Evolutionary conservation across 2,113 vertebrate genomes (phyloP), one percentile per base, ranked within the genome.

Genomic region (Toxotes chatareus): DNA sequence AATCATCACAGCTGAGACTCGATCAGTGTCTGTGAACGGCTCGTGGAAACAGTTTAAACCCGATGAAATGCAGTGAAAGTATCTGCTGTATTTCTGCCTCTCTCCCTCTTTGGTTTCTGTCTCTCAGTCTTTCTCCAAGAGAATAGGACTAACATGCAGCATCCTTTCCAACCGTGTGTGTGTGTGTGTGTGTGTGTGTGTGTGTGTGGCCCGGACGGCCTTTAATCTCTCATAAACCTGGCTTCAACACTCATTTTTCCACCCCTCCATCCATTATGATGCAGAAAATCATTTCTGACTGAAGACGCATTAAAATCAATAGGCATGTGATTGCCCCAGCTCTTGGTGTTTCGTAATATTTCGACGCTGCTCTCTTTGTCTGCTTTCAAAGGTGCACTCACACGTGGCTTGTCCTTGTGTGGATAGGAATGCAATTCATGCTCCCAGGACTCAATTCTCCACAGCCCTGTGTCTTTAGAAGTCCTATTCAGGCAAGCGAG

Each of bases 281-380:
- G 88, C 79, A 83, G 91, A 91, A 93, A 93, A 93, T 93, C 88
- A 86, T 89, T 88, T 88, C 86, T 92, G 90, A 92, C 87, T 89
- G 83, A 82, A 88, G 88, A 89, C 53, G 64, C 88, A 83, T 87
- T 89, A 82, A 90, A 93, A 93, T 94, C 94, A 92, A 94, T 94
- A 93, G 84, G 79, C 84, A 49, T 90, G 89, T 91, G 90, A 94
- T 93, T 91, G 91, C 85, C 70, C 66, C 63, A 14, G 84, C 88
- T 88, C 66, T 65, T 38, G 73, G 83, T 59, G 27, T 84, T 92
- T 92, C 73, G 73, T 90, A 90, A 93, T 86, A 85, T 74, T 85
- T 60, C 67, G 49, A 57, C 53, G 80, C 86, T 49, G 62, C 61
- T 74, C 79, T 67, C 81, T 85, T 87, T 83, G 85, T 88, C 83